Percentiles rank a stretch among this genome's conserved stretches.
phyloP scores from a whole-genome alignment of 2,888 invertebrate species.

The Athalia rosae region DNA sequence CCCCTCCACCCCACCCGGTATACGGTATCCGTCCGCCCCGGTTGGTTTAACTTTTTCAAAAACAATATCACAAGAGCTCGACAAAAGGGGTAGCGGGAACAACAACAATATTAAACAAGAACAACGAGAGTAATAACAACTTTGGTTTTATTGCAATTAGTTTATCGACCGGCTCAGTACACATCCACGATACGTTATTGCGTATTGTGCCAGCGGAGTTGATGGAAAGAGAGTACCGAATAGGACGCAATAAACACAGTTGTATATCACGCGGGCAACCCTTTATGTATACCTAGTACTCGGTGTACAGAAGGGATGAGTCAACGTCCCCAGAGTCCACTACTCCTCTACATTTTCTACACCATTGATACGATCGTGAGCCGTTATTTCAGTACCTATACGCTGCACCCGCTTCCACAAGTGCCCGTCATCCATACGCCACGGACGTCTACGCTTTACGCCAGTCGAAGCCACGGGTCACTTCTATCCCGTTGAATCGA shows the following conservation, averaged over 20 bases:
- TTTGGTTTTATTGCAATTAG: conserved; percentile 37
- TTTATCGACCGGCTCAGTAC: conserved; percentile 45
- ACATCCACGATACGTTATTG: conserved; percentile 47
- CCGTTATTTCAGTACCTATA: background rate
- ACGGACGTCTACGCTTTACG: background rate
- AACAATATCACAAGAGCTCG: background rate
- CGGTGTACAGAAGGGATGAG: conserved; percentile 37
- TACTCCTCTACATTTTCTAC: conserved; percentile 3
- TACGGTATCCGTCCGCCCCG: background rate
- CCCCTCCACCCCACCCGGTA: too few relatives aligned
- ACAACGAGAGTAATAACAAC: conserved; percentile 19
- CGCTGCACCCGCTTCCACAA: conserved; percentile 21
- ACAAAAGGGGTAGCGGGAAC: background rate
- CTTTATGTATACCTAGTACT: conserved; percentile 57
- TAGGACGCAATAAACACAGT: conserved; percentile 67
- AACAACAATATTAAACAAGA: background rate
- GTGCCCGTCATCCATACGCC: background rate
- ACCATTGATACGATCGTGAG: conserved; percentile 26
- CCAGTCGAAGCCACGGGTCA: background rate
- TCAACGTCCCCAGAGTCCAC: conserved; percentile 43
- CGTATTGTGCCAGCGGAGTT: conserved; percentile 46
- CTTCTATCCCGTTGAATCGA: background rate
- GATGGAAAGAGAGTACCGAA: conserved; percentile 54
- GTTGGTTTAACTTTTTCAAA: background rate
- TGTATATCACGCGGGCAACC: conserved; percentile 66